phyloP scores from a whole-genome alignment of 2,113 vertebrate genomes.

The Bubo bubo region DNA sequence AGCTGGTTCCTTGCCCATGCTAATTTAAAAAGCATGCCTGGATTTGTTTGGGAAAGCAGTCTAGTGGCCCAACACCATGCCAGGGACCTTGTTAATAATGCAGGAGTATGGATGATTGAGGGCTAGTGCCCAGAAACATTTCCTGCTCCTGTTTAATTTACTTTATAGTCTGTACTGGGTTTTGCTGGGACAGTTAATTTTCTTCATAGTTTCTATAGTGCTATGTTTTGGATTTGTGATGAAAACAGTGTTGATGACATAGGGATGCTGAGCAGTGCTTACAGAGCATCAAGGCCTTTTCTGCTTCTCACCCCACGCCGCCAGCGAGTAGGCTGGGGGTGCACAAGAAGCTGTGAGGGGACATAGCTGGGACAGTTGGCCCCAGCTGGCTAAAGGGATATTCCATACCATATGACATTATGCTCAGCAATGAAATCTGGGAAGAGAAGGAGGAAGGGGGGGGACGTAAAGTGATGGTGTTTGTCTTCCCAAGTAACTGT shows the following conservation, averaged over 20 bases:
- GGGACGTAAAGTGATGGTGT: accelerated
- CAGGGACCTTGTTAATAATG: not conserved
- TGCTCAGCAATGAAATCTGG: not conserved
- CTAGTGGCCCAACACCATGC: not conserved
- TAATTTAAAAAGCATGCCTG: not conserved
- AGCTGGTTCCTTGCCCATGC: not conserved
- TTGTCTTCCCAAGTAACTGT: not conserved
- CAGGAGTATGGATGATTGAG: accelerated
- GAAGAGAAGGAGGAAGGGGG: not conserved
- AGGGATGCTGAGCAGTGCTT: not conserved
- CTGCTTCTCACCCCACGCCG: not conserved
- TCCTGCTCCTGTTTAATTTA: not conserved
- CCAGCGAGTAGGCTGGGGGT: too few species aligned
- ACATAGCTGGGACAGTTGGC: accelerated
- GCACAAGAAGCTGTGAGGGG: not conserved
- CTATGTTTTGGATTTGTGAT: not conserved
- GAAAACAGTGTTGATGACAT: not conserved
- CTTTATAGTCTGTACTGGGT: not conserved
- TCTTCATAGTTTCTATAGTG: not conserved
- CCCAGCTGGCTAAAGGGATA: not conserved
- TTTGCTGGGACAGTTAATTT: not conserved
- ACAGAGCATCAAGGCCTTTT: not conserved
- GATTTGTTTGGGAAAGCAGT: not conserved
- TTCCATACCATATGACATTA: accelerated
- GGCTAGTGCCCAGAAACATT: not conserved